A percentile compares a stretch with the other conserved stretches of the same genome.
Conservation (phyloP, 2,113 vertebrate genomes). For the Illadopsis cleaveri region DNA sequence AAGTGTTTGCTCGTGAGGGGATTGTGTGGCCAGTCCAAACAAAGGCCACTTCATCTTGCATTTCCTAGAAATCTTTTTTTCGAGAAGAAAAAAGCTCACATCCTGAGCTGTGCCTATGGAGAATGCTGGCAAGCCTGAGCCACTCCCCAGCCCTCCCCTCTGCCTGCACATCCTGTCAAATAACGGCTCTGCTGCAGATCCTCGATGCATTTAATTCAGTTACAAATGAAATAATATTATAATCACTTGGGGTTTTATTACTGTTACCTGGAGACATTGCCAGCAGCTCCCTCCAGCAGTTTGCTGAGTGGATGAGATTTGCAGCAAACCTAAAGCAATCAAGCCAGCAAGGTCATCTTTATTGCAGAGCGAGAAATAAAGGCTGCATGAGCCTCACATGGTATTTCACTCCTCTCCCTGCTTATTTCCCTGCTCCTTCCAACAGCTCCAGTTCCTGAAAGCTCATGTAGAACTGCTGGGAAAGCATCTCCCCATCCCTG, state of each 20-base stretch:
- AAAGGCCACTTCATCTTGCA: constrained; percentile 67
- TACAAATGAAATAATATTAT: background rate
- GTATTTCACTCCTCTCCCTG: background rate
- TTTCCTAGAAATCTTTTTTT: constrained; percentile 71
- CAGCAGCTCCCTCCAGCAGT: constrained; percentile 10
- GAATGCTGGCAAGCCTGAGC: background rate
- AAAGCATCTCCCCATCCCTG: background rate
- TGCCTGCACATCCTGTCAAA: background rate
- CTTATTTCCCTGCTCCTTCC: background rate
- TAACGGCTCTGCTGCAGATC: background rate
- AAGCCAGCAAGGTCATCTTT: background rate
- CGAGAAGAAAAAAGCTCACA: background rate
- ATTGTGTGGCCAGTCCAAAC: constrained; percentile 40
- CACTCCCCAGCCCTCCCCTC: background rate
- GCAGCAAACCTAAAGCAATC: background rate
- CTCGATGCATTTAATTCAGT: background rate
- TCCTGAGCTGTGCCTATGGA: background rate
- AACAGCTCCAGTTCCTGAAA: background rate
- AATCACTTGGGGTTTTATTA: background rate
- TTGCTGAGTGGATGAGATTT: background rate
- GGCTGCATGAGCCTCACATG: background rate
- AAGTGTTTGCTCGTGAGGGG: constrained; percentile 46
- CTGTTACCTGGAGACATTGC: background rate
- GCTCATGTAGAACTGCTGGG: background rate
- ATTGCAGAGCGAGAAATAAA: background rate